Base-by-base conservation (phyloP, 2,113 vertebrate genomes). In the Zootoca vivipara region DNA sequence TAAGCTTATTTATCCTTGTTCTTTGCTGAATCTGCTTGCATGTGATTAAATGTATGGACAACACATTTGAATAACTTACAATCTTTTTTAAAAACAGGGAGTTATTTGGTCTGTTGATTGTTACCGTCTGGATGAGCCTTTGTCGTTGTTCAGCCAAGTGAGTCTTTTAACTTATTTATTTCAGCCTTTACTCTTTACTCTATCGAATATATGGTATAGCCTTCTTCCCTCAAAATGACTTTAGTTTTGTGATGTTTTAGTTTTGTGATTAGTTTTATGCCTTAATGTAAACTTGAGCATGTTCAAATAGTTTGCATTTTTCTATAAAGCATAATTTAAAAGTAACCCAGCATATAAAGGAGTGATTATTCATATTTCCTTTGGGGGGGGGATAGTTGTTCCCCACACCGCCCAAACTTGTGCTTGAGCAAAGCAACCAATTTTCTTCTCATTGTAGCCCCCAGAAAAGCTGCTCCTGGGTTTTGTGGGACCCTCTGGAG, bases 91-190 rank as follows among this genome's bases (percentile, higher is more conserved):
- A 89, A 92, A 93, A 35, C 46, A 99, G 99, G 91, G 99, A 99
- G 88, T 96, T 98, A 69, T 97, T 95, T 86, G 99, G 99, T 52
- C 96, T 99, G 22, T 13, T 97, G 95, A 96, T 99, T 91, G 97
- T 98, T 12, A 69, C 93, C 30, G 4, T 96, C 74, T 99, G 99
- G 99, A 97, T 99, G 88, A 94, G 97, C 12, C 92, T 99, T 20
- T 98, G 98, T 91, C 96, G 97, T 62, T 97, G 95, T 92, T 98
- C 98, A 86, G 97, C 97, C 94, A 97, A 98, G 99, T 99, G 97
- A 97, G 95, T 94, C 72, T 91, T 87, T 33, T 33, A 73, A 56
- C 30, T 42, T 75, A 1, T 73, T 83, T n/a, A 56, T 75, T 81
- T 64, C 85, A 85, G 80, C 86, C 1, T 46, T 30, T 16, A 40